Conservation (phyloP, 2,113 vertebrate species). For the Sander vitreus region DNA sequence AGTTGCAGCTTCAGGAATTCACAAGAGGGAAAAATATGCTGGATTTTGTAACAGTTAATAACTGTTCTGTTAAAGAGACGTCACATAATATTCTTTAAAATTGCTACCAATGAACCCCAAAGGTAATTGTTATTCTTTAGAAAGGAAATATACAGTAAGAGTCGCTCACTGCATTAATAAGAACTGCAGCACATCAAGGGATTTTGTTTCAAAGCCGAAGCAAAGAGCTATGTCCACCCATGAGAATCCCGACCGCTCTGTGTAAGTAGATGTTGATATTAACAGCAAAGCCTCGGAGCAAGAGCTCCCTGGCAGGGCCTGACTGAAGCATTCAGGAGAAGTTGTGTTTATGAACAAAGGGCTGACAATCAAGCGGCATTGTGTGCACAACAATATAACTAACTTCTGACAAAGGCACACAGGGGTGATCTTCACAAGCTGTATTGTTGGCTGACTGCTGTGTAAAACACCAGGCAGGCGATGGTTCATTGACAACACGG, state of each 20-base stretch:
- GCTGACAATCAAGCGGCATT: conserved; percentile 62
- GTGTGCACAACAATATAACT: conserved; percentile 52
- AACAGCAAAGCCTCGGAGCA: conserved; percentile 56
- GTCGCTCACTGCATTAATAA: conserved; percentile 28
- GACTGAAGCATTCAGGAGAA: conserved; percentile 52
- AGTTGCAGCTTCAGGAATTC: conserved; percentile 31
- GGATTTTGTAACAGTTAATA: conserved; percentile 44
- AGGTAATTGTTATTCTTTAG: conserved; percentile 64
- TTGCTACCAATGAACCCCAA: conserved; percentile 40
- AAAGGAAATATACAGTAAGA: conserved; percentile 53
- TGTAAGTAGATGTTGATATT: conserved; percentile 65
- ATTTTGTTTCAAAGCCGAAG: conserved; percentile 67
- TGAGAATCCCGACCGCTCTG: conserved; percentile 51
- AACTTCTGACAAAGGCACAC: conserved; percentile 45
- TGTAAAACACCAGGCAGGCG: conserved; percentile 42
- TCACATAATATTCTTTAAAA: conserved; percentile 53
- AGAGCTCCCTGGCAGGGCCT: conserved; percentile 46
- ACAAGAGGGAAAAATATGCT: conserved; percentile 33
- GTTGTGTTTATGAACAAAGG: conserved; percentile 67
- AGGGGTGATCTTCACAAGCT: conserved; percentile 30
- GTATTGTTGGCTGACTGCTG: conserved; percentile 42
- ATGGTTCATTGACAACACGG: conserved; percentile 36
- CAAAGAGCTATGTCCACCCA: conserved; percentile 63
- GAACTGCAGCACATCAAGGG: conserved; percentile 53
- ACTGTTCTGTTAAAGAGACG: conserved; percentile 39